A percentile compares a stretch with the other conserved stretches of the same genome.
Evolutionary conservation across 2,113 vertebrate species (phyloP).

Genomic region (Cichladusa arquata): DNA sequence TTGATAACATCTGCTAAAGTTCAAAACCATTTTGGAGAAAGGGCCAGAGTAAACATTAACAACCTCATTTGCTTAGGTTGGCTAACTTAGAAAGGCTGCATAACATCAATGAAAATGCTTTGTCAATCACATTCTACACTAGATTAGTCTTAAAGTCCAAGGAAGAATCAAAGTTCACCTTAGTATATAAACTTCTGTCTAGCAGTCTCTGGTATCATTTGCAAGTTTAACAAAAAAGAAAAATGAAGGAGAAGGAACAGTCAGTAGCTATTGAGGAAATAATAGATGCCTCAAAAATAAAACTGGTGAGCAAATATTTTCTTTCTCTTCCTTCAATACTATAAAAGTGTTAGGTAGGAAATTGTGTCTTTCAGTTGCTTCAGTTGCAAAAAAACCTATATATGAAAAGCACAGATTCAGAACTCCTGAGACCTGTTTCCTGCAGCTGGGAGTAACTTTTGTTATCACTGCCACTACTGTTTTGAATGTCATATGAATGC

Average conservation of each 20-base stretch:
- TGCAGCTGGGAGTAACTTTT: background rate
- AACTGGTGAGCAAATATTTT: conserved; percentile 74
- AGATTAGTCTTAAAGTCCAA: conserved; percentile 87
- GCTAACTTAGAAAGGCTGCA: conserved; percentile 65
- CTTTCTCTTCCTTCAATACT: conserved; percentile 38
- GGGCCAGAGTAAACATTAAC: conserved; percentile 77
- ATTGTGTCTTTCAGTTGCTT: background rate
- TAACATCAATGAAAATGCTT: conserved; percentile 68
- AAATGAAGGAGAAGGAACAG: conserved; percentile 74
- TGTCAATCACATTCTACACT: conserved; percentile 75
- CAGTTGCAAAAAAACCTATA: background rate
- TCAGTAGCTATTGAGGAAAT: conserved; percentile 67
- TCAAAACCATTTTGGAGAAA: conserved; percentile 64
- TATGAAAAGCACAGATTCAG: background rate
- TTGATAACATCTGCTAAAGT: conserved; percentile 58
- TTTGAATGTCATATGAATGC: background rate
- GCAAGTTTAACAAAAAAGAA: conserved; percentile 54
- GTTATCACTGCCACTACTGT: background rate
- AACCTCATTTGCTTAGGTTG: conserved; percentile 60
- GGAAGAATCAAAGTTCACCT: conserved; percentile 88
- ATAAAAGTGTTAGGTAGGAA: background rate
- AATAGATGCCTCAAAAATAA: conserved; percentile 72
- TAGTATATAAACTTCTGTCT: conserved; percentile 59
- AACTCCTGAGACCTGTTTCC: background rate
- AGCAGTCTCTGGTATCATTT: conserved; percentile 15